Evolutionary conservation across 2,113 vertebrate species (phyloP).

Genomic region (Edolisoma coerulescens): DNA sequence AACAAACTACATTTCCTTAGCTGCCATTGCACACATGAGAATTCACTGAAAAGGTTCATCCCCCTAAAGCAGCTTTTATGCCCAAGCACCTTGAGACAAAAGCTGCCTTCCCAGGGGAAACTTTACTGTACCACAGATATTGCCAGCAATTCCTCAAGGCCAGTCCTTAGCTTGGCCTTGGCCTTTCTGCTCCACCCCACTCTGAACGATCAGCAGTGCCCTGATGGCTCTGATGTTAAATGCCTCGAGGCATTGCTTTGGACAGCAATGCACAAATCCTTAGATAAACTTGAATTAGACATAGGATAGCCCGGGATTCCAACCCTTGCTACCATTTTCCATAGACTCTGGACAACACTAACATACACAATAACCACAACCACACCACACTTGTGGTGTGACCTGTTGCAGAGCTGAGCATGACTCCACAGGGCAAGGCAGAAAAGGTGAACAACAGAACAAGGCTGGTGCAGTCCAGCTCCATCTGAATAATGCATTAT

Average conservation of each 20-base stretch:
- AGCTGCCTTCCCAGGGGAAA: not conserved
- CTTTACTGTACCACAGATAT: accelerated
- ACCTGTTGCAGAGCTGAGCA: not conserved
- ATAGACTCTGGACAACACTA: not conserved
- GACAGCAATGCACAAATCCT: not conserved
- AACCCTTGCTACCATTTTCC: not conserved
- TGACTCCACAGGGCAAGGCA: accelerated
- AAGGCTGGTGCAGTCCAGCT: not conserved
- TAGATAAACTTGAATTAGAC: not conserved
- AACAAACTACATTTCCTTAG: not conserved
- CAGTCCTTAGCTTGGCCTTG: not conserved
- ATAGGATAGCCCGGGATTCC: not conserved
- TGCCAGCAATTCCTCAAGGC: not conserved
- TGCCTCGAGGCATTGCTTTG: not conserved
- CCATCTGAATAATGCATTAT: not conserved
- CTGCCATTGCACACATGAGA: not conserved
- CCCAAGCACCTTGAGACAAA: not conserved
- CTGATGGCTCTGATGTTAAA: not conserved
- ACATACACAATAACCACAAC: not conserved
- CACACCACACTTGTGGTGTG: not conserved
- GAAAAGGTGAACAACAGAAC: not conserved
- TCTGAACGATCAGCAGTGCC: not conserved
- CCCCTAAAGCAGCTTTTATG: not conserved
- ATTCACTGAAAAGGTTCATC: not conserved
- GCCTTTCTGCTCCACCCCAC: not conserved